Evolutionary conservation across 2,797 vertebrate species (phyloP), one percentile per base, ranked within the genome.

Genomic region (Anas georgica): DNA sequence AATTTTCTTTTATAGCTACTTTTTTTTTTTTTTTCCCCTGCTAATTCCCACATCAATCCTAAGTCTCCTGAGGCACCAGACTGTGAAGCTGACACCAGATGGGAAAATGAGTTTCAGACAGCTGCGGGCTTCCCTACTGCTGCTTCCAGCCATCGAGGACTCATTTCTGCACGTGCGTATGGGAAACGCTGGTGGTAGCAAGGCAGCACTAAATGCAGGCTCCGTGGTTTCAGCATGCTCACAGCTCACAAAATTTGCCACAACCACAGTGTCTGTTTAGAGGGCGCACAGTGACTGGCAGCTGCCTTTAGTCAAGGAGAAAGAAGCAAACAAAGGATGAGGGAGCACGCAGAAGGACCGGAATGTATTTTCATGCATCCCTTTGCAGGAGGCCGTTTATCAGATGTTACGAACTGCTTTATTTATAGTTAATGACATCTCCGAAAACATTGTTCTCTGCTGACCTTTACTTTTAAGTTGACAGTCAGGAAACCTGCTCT

Each of bases 391-490:
- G 84, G 74, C 62, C 83, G 60, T 93, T 91, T 43, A 37, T 92
- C 90, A 76, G 83, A 82, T 45, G 69, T n/a, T 86, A 86, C 12
- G 18, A 58, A 83, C 45, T 33, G 64, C 23, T 93, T 92, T 96
- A 92, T 95, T 94, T 94, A 86, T 66, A 92, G 74, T 70, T 59
- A 16, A 10, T 83, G 76, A 75, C 91, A 86, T 37, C 76, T 92
- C 54, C 83, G 75, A 73, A 91, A 83, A 75, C 79, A 23, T 17
- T 59, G 73, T 81, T 79, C 93, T 76, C 76, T 46, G 41, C 77
- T 90, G 90, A 92, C 80, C 90, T 86, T 86, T 46, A 46, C 1
- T 3, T 72, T 86, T 48, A 26, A 25, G 64, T 12, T 74, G 72
- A 17, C 33, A 95, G 69, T 5, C 48, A 21, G 80, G 73, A 85